Evolutionary conservation across 2,113 vertebrate species (phyloP).

Genomic region (Pipra filicauda): DNA sequence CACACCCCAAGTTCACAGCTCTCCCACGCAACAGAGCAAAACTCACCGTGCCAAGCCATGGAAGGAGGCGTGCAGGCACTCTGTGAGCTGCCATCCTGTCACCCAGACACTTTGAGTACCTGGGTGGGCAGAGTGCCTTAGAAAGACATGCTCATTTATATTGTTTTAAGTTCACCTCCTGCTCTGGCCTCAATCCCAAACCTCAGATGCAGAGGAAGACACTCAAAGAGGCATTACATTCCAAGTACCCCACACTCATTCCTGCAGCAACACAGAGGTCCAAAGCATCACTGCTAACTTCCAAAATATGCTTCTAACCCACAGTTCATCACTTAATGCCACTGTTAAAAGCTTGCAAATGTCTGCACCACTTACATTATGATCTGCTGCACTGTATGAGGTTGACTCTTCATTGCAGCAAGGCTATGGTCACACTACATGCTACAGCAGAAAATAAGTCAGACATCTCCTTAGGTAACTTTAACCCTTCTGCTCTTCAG

Average conservation of each 20-base stretch:
- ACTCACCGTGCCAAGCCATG: fast-evolving
- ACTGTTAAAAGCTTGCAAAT: not conserved
- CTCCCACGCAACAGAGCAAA: not conserved
- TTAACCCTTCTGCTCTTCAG: not conserved
- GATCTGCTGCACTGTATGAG: not conserved
- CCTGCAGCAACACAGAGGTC: fast-evolving
- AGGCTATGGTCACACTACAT: not conserved
- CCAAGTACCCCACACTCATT: fast-evolving
- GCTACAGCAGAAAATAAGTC: not conserved
- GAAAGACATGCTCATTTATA: not conserved
- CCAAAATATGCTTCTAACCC: not conserved
- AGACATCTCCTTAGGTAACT: not conserved
- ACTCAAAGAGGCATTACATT: fast-evolving
- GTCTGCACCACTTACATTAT: not conserved
- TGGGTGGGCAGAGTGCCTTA: not conserved
- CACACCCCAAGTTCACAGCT: not conserved
- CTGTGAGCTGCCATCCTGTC: not conserved
- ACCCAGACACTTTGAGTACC: not conserved
- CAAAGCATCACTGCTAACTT: not conserved
- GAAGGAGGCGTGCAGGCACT: not conserved
- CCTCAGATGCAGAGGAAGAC: not conserved
- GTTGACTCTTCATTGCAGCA: not conserved
- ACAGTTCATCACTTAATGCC: not conserved
- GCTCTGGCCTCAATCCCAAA: not conserved
- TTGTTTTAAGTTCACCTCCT: not conserved